phyloP scores from a whole-genome alignment of 2,113 vertebrate genomes.

The human region GRCh38 chr12:88802501-88803000 shows the following conservation, averaged over 20 bases:
- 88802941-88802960: background rate
- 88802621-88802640: background rate
- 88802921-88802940: background rate
- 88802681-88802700: background rate
- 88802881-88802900: background rate
- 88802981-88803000: background rate
- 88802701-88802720: background rate
- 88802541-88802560: background rate
- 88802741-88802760: background rate
- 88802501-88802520: background rate
- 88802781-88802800: background rate
- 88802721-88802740: background rate
- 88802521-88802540: background rate
- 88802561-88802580: background rate
- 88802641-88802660: background rate
- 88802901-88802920: background rate
- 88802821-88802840: background rate
- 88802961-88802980: background rate
- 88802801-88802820: background rate
- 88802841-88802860: background rate
- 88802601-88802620: background rate
- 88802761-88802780: background rate
- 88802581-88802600: background rate
- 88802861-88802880: background rate
- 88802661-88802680: constrained; percentile 15